Percentiles rank a stretch among this genome's conserved stretches.
phyloP scores from a whole-genome alignment of 2,888 invertebrate genomes.

The Atethmia centrago region DNA sequence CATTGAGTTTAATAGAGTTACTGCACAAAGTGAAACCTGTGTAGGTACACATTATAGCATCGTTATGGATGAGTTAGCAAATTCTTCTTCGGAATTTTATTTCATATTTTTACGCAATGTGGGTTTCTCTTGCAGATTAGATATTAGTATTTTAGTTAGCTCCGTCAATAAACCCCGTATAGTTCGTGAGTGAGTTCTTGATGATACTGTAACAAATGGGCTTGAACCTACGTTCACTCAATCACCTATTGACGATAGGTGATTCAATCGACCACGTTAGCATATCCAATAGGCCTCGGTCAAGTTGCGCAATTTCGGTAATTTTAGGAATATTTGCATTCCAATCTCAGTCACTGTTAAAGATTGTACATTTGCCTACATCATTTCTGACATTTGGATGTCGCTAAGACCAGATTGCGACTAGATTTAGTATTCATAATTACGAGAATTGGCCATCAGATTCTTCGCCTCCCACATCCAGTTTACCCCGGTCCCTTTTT shows the following conservation, averaged over 20 bases:
- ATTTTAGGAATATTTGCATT: too few relatives aligned
- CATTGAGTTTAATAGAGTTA: slow-evolving; percentile 1
- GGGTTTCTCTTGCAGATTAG: neutral
- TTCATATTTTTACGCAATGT: neutral
- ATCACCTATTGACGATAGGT: neutral
- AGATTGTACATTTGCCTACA: too few relatives aligned
- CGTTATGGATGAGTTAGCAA: neutral
- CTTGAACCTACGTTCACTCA: neutral
- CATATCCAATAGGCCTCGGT: neutral
- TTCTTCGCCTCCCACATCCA: neutral
- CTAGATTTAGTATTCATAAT: too few relatives aligned
- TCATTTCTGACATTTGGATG: too few relatives aligned
- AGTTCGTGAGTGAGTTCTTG: neutral
- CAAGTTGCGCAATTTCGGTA: neutral
- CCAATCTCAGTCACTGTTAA: too few relatives aligned
- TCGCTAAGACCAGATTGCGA: too few relatives aligned
- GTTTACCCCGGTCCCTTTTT: neutral
- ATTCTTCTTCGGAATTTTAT: neutral
- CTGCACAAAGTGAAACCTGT: neutral
- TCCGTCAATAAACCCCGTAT: neutral
- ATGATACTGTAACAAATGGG: neutral
- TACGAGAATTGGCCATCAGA: too few relatives aligned
- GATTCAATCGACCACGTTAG: too few relatives aligned
- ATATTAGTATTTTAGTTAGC: neutral
- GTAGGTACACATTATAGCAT: neutral